These are phyloP conservation scores for Myrmecophaga tridactyla DNA, from an alignment of 2,113 vertebrate genomes.

Conservation along the genomic window DNA sequence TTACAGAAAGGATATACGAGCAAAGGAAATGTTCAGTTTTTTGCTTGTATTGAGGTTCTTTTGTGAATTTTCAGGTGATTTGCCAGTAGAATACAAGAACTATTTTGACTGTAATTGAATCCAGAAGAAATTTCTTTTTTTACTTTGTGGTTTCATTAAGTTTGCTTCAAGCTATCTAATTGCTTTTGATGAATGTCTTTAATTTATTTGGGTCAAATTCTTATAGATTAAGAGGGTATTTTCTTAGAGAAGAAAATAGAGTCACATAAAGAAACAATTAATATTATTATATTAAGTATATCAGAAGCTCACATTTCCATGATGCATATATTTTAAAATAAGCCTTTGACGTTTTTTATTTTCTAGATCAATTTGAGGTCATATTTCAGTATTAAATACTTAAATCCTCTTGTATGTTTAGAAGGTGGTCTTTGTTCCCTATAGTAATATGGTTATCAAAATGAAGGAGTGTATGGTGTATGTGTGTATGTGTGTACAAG, in stretches of 20 bases:
- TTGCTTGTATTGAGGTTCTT: neutral
- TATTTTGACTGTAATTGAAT: slow-evolving; percentile 24
- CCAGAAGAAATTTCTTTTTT: slow-evolving; percentile 11
- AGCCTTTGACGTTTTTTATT: neutral
- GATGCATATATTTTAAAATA: neutral
- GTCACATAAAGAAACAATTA: neutral
- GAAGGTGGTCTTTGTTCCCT: neutral
- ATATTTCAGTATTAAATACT: slow-evolving; percentile 10
- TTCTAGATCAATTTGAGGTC: neutral
- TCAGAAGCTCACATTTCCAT: neutral
- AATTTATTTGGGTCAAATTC: neutral
- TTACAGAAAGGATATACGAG: neutral
- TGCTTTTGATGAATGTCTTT: slow-evolving; percentile 29
- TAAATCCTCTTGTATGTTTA: slow-evolving; percentile 14
- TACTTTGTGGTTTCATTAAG: slow-evolving; percentile 16
- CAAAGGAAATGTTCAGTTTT: neutral
- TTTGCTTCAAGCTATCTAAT: neutral
- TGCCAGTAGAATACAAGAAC: neutral
- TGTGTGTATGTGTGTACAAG: neutral
- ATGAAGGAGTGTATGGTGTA: neutral
- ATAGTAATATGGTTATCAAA: neutral
- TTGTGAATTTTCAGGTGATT: slow-evolving; percentile 14
- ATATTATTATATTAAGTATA: neutral
- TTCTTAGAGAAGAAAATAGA: neutral
- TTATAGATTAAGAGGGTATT: neutral